A percentile compares a stretch with the other conserved stretches of the same genome.
Conservation (phyloP, 2,113 vertebrate species). For the Thamnophis sirtalis region DNA sequence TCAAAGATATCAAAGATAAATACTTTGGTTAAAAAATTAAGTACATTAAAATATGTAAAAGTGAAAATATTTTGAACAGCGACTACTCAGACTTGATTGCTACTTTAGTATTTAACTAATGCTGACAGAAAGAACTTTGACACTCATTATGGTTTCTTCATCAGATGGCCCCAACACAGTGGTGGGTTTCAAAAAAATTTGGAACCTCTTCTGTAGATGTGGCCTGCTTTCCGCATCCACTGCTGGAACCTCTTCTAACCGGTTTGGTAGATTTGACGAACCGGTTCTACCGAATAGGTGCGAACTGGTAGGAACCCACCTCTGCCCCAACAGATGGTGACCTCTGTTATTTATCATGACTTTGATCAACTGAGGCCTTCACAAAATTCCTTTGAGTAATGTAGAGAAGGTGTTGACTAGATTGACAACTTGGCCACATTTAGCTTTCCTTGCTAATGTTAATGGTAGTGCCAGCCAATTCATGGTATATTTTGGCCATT, state of each 20-base stretch:
- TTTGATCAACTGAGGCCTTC: background rate
- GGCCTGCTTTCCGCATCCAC: no score
- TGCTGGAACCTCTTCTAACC: no score
- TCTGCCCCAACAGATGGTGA: background rate
- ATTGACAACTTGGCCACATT: background rate
- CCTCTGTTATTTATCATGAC: background rate
- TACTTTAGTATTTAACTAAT: background rate
- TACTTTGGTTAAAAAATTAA: background rate
- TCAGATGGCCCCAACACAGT: background rate
- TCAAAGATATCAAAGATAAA: conserved; percentile 2
- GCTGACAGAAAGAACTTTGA: background rate
- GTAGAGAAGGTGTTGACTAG: background rate
- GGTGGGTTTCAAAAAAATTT: no score
- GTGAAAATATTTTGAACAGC: conserved; percentile 4
- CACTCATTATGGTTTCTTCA: background rate
- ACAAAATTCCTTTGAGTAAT: background rate
- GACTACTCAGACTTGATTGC: conserved; percentile 1
- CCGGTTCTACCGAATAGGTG: no score
- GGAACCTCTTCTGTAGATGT: no score
- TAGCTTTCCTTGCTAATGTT: background rate
- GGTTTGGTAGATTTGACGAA: no score
- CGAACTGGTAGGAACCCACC: no score
- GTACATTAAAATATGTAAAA: background rate
- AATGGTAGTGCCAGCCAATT: background rate
- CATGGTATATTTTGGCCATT: background rate